Evolutionary conservation across 2,797 vertebrate genomes (phyloP), one percentile per base, ranked within the genome.

Genomic region (Botia almorhae): DNA sequence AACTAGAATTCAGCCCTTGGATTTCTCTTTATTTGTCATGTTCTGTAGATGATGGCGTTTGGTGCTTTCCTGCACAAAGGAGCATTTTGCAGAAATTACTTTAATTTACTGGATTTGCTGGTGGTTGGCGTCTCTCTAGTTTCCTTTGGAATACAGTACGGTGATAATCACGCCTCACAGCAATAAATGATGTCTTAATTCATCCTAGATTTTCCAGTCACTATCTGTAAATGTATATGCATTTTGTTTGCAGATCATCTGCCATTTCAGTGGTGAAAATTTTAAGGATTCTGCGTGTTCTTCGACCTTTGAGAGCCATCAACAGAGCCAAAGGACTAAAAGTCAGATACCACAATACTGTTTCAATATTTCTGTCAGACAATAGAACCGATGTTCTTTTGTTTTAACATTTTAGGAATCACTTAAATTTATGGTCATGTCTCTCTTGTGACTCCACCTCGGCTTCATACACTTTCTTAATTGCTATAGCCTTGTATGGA

Each of bases 251-350:
- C 82, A 99, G 98, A 86, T 99, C 97, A 4, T 99, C 97, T 56
- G 96, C 98, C 76, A 99, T 99, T 87, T 99, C 98, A 0, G 98
- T 99, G 1, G 97, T 99, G 91, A 99, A 99, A 93, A 99, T 99
- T 85, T 93, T 99, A 33, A 94, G 98, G 89, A 97, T 99, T 81
- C 87, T 99, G 84, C 92, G 98, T 87, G 98, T 99, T 56, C 94
- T 99, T 61, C 94, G 98, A 77, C 98, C 98, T 0, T 94, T 99
- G 75, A 95, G 98, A 88, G 98, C 98, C 80, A 99, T 99, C 90
- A 99, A 99, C 93, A 95, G 98, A 94, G 98, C 98, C n/a, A 99
- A 99, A 91, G 98, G 98, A 90, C 96, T 99, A 33, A 99, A 99
- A 95, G 98, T 99, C 83, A 84, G 80, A 48, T 36, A 12, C 5